phyloP scores from a whole-genome alignment of 2,113 vertebrate species.

The Myiopsitta monachus region DNA sequence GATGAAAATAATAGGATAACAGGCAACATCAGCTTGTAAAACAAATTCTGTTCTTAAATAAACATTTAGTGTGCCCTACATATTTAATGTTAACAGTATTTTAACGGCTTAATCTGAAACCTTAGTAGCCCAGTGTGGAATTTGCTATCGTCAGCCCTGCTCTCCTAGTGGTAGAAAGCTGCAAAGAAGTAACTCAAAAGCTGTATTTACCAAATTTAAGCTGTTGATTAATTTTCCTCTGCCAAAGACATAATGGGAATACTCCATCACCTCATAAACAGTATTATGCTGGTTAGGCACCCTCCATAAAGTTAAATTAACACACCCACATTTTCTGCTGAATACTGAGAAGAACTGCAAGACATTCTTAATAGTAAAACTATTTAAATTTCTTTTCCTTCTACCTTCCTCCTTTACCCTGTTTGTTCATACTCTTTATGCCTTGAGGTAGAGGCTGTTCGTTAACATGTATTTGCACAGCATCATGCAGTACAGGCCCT shows the following conservation, averaged over 20 bases:
- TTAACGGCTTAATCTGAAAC: neutral
- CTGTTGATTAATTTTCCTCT: neutral
- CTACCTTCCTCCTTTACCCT: neutral
- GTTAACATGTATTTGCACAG: neutral
- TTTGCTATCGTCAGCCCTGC: neutral
- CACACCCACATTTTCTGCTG: neutral
- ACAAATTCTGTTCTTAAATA: constrained; percentile 18
- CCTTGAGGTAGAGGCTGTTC: neutral
- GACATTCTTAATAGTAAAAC: neutral
- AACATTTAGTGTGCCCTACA: neutral
- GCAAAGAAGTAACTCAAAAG: neutral
- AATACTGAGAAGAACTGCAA: neutral
- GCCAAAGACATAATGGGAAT: neutral
- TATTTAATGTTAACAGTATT: constrained; percentile 3
- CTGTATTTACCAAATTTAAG: neutral
- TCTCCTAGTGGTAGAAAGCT: neutral
- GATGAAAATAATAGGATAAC: constrained; percentile 14
- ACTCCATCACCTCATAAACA: neutral
- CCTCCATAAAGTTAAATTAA: neutral
- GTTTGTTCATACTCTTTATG: neutral
- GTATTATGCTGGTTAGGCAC: neutral
- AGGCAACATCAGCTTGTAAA: neutral
- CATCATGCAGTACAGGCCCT: neutral
- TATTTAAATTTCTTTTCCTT: neutral
- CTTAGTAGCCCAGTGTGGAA: neutral